These are phyloP conservation scores for Sternotherus odoratus DNA, from an alignment of 2,797 vertebrate species.

Conservation along the genomic window DNA sequence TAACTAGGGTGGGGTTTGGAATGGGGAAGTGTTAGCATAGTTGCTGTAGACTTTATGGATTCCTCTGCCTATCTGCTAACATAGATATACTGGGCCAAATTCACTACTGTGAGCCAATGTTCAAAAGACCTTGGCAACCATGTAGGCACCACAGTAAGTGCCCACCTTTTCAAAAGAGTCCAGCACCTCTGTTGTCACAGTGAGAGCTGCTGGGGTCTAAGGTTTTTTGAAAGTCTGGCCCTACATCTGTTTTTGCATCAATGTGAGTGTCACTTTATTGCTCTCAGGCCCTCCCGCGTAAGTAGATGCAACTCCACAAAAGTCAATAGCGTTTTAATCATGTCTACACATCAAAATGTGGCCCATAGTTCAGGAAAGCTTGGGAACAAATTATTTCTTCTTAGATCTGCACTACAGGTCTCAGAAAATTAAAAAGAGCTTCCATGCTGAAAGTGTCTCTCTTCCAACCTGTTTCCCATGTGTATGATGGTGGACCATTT, in stretches of 20 bases:
- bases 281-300: not conserved
- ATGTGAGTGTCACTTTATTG: not conserved
- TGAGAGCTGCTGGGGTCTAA: not conserved
- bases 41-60: accelerated
- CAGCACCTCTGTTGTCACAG: accelerated
- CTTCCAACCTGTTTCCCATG: not conserved
- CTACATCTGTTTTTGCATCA: not conserved
- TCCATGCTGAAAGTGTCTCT: not conserved
- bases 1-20: not conserved
- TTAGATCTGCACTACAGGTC: not conserved
- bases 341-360: not conserved
- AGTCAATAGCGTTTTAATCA: not conserved
- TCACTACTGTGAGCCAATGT: not conserved
- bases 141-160: not conserved
- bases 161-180: not conserved
- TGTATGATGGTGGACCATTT: not conserved
- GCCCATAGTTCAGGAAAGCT: not conserved
- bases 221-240: not conserved
- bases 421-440: not conserved
- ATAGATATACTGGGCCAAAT: not conserved
- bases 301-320: not conserved
- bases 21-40: not conserved
- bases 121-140: not conserved
- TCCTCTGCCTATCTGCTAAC: not conserved
- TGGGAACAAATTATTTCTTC: not conserved